phyloP scores from a whole-genome alignment of 2,113 vertebrate genomes.

The Elephantulus edwardii region DNA sequence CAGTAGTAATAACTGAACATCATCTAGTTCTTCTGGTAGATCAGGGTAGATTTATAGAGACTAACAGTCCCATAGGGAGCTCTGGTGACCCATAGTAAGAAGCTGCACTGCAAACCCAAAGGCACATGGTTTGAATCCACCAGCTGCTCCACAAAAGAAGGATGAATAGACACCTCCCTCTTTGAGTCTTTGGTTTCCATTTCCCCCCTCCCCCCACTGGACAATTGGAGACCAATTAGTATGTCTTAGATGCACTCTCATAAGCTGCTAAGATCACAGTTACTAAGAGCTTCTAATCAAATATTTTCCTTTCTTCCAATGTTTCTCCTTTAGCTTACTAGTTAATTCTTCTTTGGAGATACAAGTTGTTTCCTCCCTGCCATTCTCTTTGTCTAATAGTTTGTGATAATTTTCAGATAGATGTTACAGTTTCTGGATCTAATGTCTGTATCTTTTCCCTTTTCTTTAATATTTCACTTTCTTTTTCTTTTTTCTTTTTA shows the following conservation, averaged over 20 bases:
- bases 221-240: background rate
- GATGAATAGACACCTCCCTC: background rate
- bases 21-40: background rate
- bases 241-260: background rate
- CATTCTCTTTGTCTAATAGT: constrained; percentile 20
- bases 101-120: too few species aligned
- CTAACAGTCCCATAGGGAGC: too few species aligned
- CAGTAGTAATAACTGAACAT: background rate
- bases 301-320: background rate
- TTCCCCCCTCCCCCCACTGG: background rate
- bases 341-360: constrained; percentile 15
- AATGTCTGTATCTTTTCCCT: background rate
- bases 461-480: background rate
- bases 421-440: background rate
- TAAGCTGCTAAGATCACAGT: background rate
- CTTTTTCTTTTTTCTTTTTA: constrained; percentile 21
- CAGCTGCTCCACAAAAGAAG: too few species aligned
- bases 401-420: background rate
- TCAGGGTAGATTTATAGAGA: background rate
- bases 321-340: background rate
- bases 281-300: background rate
- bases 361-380: background rate
- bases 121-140: too few species aligned
- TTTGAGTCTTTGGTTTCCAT: background rate
- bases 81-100: too few species aligned